These are phyloP conservation scores for Lerema accius DNA, from an alignment of 1,140 invertebrate species.

Conservation along the genomic window DNA sequence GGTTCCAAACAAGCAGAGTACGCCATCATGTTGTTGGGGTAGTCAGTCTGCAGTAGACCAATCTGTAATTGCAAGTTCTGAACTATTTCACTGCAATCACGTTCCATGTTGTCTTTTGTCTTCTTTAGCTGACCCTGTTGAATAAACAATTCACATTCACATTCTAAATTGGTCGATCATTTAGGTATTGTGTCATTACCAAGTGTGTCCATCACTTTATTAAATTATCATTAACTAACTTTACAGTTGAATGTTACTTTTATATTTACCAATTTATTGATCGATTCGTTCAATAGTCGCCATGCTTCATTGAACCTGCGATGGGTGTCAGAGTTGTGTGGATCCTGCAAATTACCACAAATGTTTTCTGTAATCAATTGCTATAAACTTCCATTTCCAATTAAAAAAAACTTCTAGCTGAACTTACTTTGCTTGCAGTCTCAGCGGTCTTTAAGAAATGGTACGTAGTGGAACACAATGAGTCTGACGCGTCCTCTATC, in stretches of 20 bases:
- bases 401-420: too few species aligned
- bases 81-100: conserved; percentile 41
- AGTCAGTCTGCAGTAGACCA: conserved; percentile 30
- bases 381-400: too few species aligned
- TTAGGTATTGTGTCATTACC: too few species aligned
- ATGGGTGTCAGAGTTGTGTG: conserved; percentile 39
- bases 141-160: background rate
- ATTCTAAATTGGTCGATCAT: too few species aligned
- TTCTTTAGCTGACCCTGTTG: background rate
- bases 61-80: conserved; percentile 48
- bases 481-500: conserved; percentile 55
- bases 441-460: conserved; percentile 56
- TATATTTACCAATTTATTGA: conserved; percentile 62
- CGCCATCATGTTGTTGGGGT: conserved; percentile 40
- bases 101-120: conserved; percentile 26
- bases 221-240: too few species aligned
- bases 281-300: conserved; percentile 51
- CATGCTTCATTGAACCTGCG: conserved; percentile 55
- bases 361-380: too few species aligned
- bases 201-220: too few species aligned
- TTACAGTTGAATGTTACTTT: too few species aligned
- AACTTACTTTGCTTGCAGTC: conserved; percentile 47
- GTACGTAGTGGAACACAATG: conserved; percentile 54
- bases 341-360: conserved; percentile 49
- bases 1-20: conserved; percentile 49